Evolutionary conservation across 2,113 vertebrate species (phyloP), one percentile per base, ranked within the genome.

Genomic region (Seriola rivoliana): DNA sequence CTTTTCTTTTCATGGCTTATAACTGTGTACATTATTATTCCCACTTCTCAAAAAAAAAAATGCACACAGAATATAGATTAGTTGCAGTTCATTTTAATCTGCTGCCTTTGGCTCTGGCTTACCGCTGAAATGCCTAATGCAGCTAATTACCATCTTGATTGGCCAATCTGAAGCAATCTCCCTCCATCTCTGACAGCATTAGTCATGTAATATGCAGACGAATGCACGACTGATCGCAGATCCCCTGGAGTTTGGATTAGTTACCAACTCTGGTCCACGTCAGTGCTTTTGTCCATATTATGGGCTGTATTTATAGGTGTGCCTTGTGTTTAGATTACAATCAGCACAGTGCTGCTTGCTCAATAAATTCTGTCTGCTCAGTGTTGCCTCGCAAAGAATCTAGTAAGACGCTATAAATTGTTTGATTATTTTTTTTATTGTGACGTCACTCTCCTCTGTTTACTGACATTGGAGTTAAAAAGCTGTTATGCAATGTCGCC

Each of bases 131-230:
- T 68, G 63, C 63, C 58, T 82, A 78, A 85, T 88, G 67, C 85
- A 38, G 87, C 89, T 88, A 89, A 92, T 91, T 87, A 82, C 44
- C 63, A 70, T 82, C 79, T 58, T 76, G 75, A 89, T 90, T 90
- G 79, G 78, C 83, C 81, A 71, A 83, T 88, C 57, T 80, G 75
- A 83, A 57, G 76, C 78, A 71, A 86, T 87, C 81, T 59, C 44
- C 46, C 71, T 68, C 72, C 85, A 16, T 89, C 75, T 85, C 21
- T 73, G 86, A 88, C 82, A 59, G 73, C 75, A 23, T 85, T 85
- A 83, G 81, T 85, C 81, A 76, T 84, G 72, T 88, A 77, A 86
- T 83, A 80, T 89, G 78, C 73, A 75, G 73, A 78, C 75, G 40
- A 65, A 81, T 59, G 77, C 67, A 78, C 4, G 40, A 34, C 76